These are phyloP conservation scores for Balearica regulorum DNA, from an alignment of 2,797 vertebrate genomes.

Conservation along the genomic window DNA sequence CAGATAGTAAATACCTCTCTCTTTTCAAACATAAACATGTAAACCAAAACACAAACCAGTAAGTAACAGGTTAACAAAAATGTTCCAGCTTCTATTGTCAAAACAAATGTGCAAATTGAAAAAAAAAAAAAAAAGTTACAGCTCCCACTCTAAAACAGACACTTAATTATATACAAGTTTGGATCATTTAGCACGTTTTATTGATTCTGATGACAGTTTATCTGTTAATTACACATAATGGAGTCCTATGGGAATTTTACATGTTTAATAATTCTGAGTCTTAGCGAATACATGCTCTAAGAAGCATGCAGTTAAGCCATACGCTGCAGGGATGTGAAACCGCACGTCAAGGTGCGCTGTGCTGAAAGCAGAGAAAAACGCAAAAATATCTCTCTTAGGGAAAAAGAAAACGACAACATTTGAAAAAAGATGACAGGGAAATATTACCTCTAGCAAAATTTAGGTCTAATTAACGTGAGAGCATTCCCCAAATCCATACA, in stretches of 20 bases:
- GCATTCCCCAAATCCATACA: not conserved
- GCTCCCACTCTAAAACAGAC: constrained; percentile 65
- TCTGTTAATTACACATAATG: constrained; percentile 80
- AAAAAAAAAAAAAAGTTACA: constrained; percentile 50
- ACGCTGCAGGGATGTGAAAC: constrained; percentile 68
- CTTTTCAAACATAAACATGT: not conserved
- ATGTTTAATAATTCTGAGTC: constrained; percentile 76
- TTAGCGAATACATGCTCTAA: constrained; percentile 62
- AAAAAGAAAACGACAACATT: not conserved
- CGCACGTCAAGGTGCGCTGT: constrained; percentile 57
- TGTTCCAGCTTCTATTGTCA: constrained; percentile 57
- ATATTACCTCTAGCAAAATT: not conserved
- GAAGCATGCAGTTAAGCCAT: constrained; percentile 66
- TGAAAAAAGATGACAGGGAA: not conserved
- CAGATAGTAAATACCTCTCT: constrained; percentile 1
- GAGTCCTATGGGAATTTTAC: constrained; percentile 75
- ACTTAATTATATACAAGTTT: constrained; percentile 81
- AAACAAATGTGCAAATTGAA: constrained; percentile 64
- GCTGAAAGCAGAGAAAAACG: not conserved
- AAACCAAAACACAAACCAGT: constrained; percentile 24
- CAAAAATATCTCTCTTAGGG: not conserved
- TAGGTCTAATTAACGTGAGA: not conserved
- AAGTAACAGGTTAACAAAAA: constrained; percentile 68
- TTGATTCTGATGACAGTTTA: constrained; percentile 81
- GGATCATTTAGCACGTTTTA: constrained; percentile 80